Evolutionary conservation across 1,140 invertebrate species (phyloP).

Genomic region (Bombus picipes): DNA sequence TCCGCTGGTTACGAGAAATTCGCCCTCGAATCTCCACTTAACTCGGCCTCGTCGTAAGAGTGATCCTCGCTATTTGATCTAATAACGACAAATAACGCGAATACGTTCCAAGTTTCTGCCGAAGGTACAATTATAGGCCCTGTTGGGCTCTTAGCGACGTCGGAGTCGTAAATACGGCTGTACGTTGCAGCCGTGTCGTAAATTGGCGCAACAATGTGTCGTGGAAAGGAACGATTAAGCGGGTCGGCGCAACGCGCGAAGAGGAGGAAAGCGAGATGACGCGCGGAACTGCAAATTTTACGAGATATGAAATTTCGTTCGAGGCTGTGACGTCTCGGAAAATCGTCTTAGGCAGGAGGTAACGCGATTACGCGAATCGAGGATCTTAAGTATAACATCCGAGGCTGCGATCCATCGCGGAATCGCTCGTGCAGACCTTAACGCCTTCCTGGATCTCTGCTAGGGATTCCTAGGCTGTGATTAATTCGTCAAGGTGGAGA

Average conservation of each 20-base stretch:
- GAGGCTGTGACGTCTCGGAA: not conserved
- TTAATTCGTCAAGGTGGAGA: slow-evolving; percentile 27
- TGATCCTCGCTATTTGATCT: not conserved
- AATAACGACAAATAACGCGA: not conserved
- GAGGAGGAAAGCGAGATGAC: too few relatives aligned
- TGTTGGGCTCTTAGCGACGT: not conserved
- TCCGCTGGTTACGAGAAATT: not conserved
- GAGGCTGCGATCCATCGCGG: not conserved
- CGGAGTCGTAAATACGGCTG: not conserved
- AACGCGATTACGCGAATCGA: slow-evolving; percentile 16
- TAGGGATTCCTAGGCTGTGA: slow-evolving; percentile 1
- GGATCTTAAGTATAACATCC: slow-evolving; percentile 1
- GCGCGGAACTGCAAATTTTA: not conserved
- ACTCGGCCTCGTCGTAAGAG: not conserved
- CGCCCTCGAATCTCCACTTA: not conserved
- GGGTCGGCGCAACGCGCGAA: too few relatives aligned
- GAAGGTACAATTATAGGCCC: not conserved
- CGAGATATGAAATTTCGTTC: not conserved
- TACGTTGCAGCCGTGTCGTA: too few relatives aligned
- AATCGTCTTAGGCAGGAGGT: not conserved
- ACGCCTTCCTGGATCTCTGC: not conserved
- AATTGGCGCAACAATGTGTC: not conserved
- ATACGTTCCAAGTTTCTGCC: not conserved
- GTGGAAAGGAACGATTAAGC: not conserved
- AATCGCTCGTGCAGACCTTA: not conserved